Percentiles rank a stretch among this genome's conserved stretches.
These are phyloP conservation scores for Drosophila pallidifrons DNA, from an alignment of 1,140 invertebrate species.

Conservation along the genomic window DNA sequence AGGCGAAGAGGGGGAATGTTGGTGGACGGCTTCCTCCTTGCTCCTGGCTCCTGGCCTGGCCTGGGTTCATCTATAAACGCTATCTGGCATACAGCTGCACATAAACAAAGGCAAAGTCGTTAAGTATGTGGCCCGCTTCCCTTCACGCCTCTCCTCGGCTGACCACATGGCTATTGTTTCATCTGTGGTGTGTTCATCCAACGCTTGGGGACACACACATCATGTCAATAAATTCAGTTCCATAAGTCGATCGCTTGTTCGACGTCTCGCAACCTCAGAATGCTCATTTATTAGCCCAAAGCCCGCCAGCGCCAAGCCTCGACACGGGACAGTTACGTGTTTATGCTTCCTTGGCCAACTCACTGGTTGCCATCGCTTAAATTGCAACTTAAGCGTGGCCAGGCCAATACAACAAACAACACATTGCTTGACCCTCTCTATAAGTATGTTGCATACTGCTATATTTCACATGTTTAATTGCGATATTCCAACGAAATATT, in stretches of 20 bases:
- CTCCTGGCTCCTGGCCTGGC: not conserved
- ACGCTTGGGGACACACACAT: slow-evolving; percentile 48
- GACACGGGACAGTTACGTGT: slow-evolving; percentile 1
- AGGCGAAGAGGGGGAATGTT: not conserved
- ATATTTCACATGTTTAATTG: too few species aligned
- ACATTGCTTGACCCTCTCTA: not conserved
- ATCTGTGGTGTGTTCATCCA: slow-evolving; percentile 52
- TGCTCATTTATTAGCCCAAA: slow-evolving; percentile 57
- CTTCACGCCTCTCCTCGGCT: not conserved
- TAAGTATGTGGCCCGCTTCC: slow-evolving; percentile 45
- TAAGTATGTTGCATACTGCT: too few species aligned
- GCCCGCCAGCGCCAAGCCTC: not conserved
- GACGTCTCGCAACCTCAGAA: slow-evolving; percentile 33
- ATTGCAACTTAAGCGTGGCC: slow-evolving; percentile 10
- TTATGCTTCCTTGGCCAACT: slow-evolving; percentile 10
- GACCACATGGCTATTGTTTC: slow-evolving; percentile 51
- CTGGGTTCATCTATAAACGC: slow-evolving; percentile 51
- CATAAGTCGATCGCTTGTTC: slow-evolving; percentile 62
- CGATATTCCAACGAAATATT: too few species aligned
- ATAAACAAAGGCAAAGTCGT: slow-evolving; percentile 67
- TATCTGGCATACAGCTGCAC: slow-evolving; percentile 53
- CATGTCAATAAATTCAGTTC: slow-evolving; percentile 62
- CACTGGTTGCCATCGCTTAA: not conserved
- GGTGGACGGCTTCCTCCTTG: not conserved
- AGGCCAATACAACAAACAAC: not conserved